Evolutionary conservation across 1,140 invertebrate genomes (phyloP).

Genomic region (Belonocnema kinseyi): DNA sequence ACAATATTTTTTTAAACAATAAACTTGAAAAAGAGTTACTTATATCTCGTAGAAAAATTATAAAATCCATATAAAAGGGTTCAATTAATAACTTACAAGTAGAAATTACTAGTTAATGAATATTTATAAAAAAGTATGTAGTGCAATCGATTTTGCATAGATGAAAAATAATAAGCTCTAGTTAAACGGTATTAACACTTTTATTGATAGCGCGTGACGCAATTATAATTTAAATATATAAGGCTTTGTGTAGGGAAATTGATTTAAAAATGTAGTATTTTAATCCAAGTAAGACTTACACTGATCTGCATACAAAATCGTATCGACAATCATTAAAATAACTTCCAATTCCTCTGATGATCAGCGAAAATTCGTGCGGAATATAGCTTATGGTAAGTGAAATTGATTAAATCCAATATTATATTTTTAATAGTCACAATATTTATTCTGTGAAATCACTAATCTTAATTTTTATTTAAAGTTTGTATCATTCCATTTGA

Average conservation of each 20-base stretch:
- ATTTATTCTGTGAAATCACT: too few species aligned
- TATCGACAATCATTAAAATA: constrained; percentile 19
- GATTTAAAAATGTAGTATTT: background rate
- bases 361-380: background rate
- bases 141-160: too few species aligned
- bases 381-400: constrained; percentile 6
- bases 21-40: background rate
- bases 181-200: too few species aligned
- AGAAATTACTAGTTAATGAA: background rate
- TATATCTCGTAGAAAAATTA: background rate
- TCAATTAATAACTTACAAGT: background rate
- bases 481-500: too few species aligned
- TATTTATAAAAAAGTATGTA: background rate
- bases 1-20: background rate
- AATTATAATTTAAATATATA: background rate
- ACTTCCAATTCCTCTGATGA: background rate
- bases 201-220: background rate
- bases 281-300: background rate
- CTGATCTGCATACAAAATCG: background rate
- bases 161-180: too few species aligned
- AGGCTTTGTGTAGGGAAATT: background rate
- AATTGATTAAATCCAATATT: too few species aligned
- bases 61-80: background rate
- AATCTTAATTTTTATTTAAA: too few species aligned
- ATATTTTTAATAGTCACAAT: too few species aligned